Base-by-base conservation (phyloP, 2,888 invertebrate species). In the Melangyna quadrimaculata region DNA sequence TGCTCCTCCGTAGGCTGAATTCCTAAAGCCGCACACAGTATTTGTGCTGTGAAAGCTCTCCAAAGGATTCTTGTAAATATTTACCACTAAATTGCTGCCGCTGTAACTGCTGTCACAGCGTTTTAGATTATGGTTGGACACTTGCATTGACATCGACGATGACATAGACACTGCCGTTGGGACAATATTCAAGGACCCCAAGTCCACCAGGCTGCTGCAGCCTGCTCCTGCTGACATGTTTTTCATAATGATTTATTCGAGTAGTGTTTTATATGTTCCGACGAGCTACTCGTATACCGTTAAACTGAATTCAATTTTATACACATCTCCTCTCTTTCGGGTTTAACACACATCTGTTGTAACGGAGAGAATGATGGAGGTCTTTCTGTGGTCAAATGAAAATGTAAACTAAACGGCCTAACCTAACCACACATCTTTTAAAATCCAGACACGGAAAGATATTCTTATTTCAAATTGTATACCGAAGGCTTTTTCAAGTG, bases 31-130 rank as follows among this genome's bases (percentile, higher is more conserved):
- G 32, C 81, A 86, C 69, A 75, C 84, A 8, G 71, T 43, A 27
- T 3, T 53, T 35, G 65, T 32, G 29, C 72, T 74, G 27, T 87
- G 87, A 71, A 87, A 82, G 55, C 87, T 88, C 27, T 80, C 87
- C 69, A 89, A 79, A 43, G 88, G 88, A 87, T 89, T 89, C 82
- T 88, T 89, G 69, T 89, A 89, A 84, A 88, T 88, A 82, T 89
- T 89, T 74, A 88, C 75, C 14, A 88, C 88, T 69, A 89, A 87
- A 78, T 89, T 88, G 55, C 87, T 83, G 83, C 88, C 88, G 45
- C 89, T 89, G 61, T 89, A 89, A 65, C 71, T 88, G 83, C 90
- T 90, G 79, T 88, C 88, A 78, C 89, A 89, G 43, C 89, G 89
- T 45, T 89, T 89, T 17, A 90, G 59, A 27, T 63, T 57, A 37